phyloP scores from a whole-genome alignment of 2,113 vertebrate species.

The Halcyon senegalensis region DNA sequence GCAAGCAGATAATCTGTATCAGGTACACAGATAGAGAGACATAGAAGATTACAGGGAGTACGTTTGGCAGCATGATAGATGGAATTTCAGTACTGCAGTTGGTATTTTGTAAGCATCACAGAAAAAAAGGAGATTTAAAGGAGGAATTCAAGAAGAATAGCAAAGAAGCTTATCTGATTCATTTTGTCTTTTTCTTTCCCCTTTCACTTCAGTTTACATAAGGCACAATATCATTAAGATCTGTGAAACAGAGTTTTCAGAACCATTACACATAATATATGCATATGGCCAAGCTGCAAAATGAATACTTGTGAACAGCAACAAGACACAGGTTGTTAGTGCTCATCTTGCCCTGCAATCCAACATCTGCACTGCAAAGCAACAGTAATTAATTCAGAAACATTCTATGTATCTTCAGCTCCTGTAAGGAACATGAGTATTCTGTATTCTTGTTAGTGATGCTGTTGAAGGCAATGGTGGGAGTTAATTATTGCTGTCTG shows the following conservation, averaged over 20 bases:
- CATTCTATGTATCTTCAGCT: background rate
- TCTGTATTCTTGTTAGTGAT: background rate
- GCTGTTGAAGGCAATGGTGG: background rate
- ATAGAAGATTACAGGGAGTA: background rate
- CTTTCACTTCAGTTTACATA: background rate
- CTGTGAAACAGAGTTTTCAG: background rate
- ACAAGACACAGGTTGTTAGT: background rate
- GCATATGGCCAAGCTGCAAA: background rate
- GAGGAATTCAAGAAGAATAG: background rate
- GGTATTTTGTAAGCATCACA: background rate
- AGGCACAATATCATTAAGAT: background rate
- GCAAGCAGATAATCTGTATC: background rate
- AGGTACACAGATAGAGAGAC: background rate
- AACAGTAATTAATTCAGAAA: conserved; percentile 3
- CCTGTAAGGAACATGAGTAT: background rate
- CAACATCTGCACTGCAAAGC: background rate
- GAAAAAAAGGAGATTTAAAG: background rate
- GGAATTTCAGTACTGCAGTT: background rate
- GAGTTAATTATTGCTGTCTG: background rate
- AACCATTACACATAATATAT: background rate
- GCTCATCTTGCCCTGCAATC: background rate
- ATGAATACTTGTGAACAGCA: conserved; percentile 10
- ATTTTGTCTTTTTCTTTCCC: background rate
- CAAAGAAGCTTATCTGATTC: background rate
- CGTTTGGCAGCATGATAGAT: background rate